A percentile compares a stretch with the other conserved stretches of the same genome.
These are phyloP conservation scores for Drosophila pallidifrons DNA, from an alignment of 1,140 invertebrate species.

Conservation along the genomic window DNA sequence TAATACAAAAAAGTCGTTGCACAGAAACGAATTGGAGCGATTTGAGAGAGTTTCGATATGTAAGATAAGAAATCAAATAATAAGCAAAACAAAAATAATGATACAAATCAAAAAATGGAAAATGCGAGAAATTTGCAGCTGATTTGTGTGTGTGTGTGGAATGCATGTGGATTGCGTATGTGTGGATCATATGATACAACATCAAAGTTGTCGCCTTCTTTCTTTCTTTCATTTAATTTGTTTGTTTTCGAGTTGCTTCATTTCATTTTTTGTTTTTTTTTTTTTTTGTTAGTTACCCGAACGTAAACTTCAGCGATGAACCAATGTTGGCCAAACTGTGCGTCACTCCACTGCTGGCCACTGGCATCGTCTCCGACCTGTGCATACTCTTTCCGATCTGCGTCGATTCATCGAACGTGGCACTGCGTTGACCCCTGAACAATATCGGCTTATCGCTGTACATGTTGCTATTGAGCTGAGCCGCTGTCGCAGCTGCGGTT, in stretches of 20 bases:
- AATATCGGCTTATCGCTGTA: conserved; percentile 86
- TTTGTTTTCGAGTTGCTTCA: neutral
- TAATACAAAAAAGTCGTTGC: conserved; percentile 71
- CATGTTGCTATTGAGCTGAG: conserved; percentile 60
- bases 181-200: conserved; percentile 21
- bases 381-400: conserved; percentile 87
- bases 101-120: conserved; percentile 4
- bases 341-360: conserved; percentile 88
- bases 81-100: conserved; percentile 9
- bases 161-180: conserved; percentile 14
- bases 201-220: conserved; percentile 2
- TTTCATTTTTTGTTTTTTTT: neutral
- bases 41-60: conserved; percentile 42
- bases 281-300: conserved; percentile 88
- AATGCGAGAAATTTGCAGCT: conserved; percentile 2
- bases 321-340: conserved; percentile 91
- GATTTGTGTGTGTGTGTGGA: conserved; percentile 9
- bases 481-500: conserved; percentile 30
- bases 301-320: conserved; percentile 92
- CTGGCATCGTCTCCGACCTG: conserved; percentile 93
- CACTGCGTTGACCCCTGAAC: conserved; percentile 86
- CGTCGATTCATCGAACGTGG: conserved; percentile 88
- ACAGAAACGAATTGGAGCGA: conserved; percentile 65
- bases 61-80: conserved; percentile 38
- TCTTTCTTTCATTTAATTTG: neutral